A percentile compares a stretch with the other conserved stretches of the same genome.
These are phyloP conservation scores for Dolichotis patagonum DNA, from an alignment of 2,113 vertebrate species.

Conservation along the genomic window DNA sequence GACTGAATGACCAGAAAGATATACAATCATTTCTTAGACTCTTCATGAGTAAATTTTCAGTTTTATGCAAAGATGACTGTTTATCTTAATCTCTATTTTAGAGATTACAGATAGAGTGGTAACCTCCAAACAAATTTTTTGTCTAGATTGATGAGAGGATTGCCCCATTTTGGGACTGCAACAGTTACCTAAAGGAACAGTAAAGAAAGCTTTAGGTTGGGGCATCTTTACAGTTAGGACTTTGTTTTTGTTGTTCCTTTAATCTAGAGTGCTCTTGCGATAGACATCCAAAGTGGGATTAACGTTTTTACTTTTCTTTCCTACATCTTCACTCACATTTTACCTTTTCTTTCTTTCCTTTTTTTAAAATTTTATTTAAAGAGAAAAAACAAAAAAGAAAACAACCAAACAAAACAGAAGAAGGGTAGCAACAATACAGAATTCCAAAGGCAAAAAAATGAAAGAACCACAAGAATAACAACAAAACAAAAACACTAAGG, in stretches of 20 bases:
- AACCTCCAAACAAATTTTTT: slow-evolving; percentile 25
- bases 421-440: no score
- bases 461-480: no score
- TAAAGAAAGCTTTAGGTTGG: background rate
- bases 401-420: no score
- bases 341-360: no score
- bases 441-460: no score
- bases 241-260: background rate
- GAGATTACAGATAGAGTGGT: background rate
- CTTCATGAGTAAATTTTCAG: slow-evolving; percentile 25
- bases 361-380: no score
- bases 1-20: background rate
- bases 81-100: background rate
- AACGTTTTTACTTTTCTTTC: background rate
- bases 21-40: slow-evolving; percentile 8
- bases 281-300: background rate
- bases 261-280: background rate
- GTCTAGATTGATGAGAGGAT: background rate
- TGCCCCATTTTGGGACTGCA: background rate
- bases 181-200: background rate
- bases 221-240: background rate
- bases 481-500: no score
- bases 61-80: background rate
- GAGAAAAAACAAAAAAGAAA: no score
- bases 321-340: background rate